A percentile compares a stretch with the other conserved stretches of the same genome.
These are phyloP conservation scores for Ferrisia virgata DNA, from an alignment of 2,888 invertebrate genomes.

Conservation along the genomic window DNA sequence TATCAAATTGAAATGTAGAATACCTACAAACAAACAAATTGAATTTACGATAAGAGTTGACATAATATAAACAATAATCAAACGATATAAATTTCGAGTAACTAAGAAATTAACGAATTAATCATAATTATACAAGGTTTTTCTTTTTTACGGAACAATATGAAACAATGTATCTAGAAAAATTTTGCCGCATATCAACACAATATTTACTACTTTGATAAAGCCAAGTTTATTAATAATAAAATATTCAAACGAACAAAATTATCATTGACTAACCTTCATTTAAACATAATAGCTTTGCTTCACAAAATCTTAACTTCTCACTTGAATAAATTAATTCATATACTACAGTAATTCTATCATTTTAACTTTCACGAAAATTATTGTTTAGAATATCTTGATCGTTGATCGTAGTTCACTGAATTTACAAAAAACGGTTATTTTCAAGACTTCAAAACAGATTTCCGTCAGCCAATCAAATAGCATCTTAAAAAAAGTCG, in stretches of 20 bases:
- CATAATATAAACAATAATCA: neutral
- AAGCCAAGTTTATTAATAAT: neutral
- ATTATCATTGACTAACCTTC: neutral
- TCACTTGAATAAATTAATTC: neutral
- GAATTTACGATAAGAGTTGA: neutral
- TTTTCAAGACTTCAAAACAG: too few species aligned
- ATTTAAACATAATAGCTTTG: neutral
- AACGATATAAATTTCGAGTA: neutral
- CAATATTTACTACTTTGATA: neutral
- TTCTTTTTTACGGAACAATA: too few species aligned
- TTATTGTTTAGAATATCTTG: too few species aligned
- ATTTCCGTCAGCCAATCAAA: too few species aligned
- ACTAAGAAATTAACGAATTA: neutral
- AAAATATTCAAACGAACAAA: neutral
- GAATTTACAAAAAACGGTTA: too few species aligned
- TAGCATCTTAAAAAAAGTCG: too few species aligned
- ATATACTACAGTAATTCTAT: neutral
- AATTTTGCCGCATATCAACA: too few species aligned
- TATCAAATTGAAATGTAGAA: neutral
- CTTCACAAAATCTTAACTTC: neutral
- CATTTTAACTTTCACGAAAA: neutral
- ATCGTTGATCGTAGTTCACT: too few species aligned
- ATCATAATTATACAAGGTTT: neutral
- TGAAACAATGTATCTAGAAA: too few species aligned
- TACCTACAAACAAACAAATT: neutral